Base-by-base conservation (phyloP, 64 coral and sea anemone species). In the Montipora sp. region DNA sequence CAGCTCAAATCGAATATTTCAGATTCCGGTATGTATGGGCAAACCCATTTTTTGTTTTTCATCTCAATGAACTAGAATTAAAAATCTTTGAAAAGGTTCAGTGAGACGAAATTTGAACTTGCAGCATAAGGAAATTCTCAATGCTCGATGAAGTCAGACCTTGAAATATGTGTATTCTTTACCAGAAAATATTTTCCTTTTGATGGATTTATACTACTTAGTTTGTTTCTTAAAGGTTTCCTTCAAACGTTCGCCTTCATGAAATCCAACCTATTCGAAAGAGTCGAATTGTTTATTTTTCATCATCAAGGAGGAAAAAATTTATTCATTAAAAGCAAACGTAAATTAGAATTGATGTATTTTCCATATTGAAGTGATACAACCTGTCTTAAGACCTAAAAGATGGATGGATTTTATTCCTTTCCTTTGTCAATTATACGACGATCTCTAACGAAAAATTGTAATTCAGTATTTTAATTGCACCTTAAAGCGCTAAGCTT, bases 231-330 rank as follows among this genome's bases (percentile, higher is more conserved):
- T 67, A 12, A 67, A 83, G 15, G 16, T 83, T 68, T 83, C 6
- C 7, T 19, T 18, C 60, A 66, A 83, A 66, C 80, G 66, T 83
- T 83, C 67, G 13, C 59, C 43, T 47, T 67, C 1, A 83, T n/a
- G 16, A 47, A 83, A 83, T 67, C 43, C 14, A 13, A 61, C 12
- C 36, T 8, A 67, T 83, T 15, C 59, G 80, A 19, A 83, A 83
- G 36, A 67, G 80, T 59, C 59, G n/a, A 67, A 83, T 47, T 83
- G 80, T 83, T 83, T 83, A 83, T 83, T 83, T 79, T 83, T 83
- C 19, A 65, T 83, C 59, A 83, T 75, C 73, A 60, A 71, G n/a
- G 8, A 82, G 47, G 8, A 22, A 66, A 22, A 68, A 47, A 85
- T 72, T 69, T 85, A 71, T 85, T 85, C n/a, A 71, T 51, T 57